These are phyloP conservation scores for Oopsacas minuta DNA, from an alignment of 37 sponge, comb jelly and placozoan species.

Conservation along the genomic window DNA sequence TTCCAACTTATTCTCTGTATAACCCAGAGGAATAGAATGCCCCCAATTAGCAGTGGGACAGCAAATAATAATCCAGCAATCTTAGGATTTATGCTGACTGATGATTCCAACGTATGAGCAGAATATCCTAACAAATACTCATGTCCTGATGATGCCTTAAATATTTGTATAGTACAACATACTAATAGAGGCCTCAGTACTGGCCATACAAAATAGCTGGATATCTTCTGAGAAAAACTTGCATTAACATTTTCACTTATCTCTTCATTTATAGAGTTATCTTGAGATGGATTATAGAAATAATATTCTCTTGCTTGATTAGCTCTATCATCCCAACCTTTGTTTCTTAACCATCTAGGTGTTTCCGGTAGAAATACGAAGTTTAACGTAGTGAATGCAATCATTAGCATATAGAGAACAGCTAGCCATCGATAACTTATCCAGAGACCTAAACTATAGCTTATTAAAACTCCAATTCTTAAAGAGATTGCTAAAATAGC, in stretches of 20 bases:
- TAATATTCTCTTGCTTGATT: not conserved
- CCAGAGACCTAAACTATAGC: not conserved
- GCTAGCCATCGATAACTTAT: not conserved
- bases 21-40: not conserved
- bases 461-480: not conserved
- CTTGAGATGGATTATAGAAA: not conserved
- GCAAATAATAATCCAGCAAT: not conserved
- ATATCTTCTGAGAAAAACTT: not conserved
- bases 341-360: not conserved
- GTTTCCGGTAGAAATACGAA: not conserved
- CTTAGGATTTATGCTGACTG: not conserved
- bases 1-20: not conserved
- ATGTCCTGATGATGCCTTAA: not conserved
- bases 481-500: not conserved
- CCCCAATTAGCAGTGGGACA: not conserved
- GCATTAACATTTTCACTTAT: not conserved
- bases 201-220: not conserved
- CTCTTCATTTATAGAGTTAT: not conserved
- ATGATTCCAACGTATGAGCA: not conserved
- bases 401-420: not conserved
- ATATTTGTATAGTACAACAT: not conserved
- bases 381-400: not conserved
- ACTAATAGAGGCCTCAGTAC: not conserved
- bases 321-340: not conserved
- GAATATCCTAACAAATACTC: not conserved